phyloP scores from a whole-genome alignment of 2,797 vertebrate species.

The Melanogrammus aeglefinus region DNA sequence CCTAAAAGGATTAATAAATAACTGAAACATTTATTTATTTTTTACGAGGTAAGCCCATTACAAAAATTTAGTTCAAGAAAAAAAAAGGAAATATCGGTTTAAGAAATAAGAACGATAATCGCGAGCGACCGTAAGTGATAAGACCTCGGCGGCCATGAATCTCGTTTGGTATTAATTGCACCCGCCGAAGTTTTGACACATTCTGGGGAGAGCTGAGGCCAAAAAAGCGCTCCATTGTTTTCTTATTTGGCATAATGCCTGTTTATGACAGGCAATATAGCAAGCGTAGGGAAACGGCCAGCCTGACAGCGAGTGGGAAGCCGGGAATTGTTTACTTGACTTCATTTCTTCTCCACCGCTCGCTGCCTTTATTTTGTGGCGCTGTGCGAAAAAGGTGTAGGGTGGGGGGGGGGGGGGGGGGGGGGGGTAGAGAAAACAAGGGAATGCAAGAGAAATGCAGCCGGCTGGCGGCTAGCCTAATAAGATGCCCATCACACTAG shows the following conservation, averaged over 20 bases:
- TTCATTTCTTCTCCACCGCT: slow-evolving; percentile 73
- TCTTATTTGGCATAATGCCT: slow-evolving; percentile 77
- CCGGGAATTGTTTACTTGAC: slow-evolving; percentile 81
- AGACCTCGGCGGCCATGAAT: slow-evolving; percentile 36
- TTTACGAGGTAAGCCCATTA: slow-evolving; percentile 44
- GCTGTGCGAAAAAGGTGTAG: slow-evolving; percentile 65
- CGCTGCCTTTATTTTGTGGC: slow-evolving; percentile 76
- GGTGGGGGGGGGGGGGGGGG: neutral
- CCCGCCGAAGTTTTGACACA: slow-evolving; percentile 64
- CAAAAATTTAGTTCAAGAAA: slow-evolving; percentile 13
- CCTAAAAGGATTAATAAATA: slow-evolving; percentile 61
- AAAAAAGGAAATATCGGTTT: too few relatives aligned
- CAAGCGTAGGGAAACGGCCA: slow-evolving; percentile 64
- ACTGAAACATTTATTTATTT: slow-evolving; percentile 52
- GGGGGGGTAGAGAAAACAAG: slow-evolving; percentile 62
- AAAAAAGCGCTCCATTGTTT: slow-evolving; percentile 70
- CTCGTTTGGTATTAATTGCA: slow-evolving; percentile 64
- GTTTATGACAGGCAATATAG: slow-evolving; percentile 78
- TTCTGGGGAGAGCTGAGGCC: slow-evolving; percentile 54
- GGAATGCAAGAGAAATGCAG: slow-evolving; percentile 79
- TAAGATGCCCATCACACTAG: slow-evolving; percentile 90
- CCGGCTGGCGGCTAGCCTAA: slow-evolving; percentile 83
- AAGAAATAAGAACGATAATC: neutral
- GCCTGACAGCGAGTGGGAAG: slow-evolving; percentile 79
- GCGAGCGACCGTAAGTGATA: slow-evolving; percentile 30